Conservation (phyloP, 1,140 invertebrate species). For the Drosophila nigrodunni region DNA sequence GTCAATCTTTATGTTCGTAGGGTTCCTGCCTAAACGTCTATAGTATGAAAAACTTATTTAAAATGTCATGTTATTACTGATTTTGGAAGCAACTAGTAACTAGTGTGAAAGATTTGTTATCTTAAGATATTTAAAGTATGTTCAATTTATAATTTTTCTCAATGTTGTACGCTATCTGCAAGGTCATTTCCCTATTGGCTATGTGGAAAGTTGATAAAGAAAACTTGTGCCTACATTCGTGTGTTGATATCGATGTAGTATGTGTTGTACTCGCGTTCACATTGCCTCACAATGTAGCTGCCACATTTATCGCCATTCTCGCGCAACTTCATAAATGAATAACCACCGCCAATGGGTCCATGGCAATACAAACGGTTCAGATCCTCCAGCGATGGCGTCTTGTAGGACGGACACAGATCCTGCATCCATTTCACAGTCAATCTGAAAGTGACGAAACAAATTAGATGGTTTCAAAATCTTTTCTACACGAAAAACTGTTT, state of each 20-base stretch:
- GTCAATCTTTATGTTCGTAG: too few relatives aligned
- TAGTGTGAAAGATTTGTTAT: too few relatives aligned
- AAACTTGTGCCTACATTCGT: conserved; percentile 84
- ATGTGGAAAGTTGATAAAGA: background rate
- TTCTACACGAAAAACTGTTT: too few relatives aligned
- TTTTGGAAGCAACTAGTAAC: too few relatives aligned
- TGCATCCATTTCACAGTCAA: conserved; percentile 95
- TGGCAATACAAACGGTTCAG: conserved; percentile 92
- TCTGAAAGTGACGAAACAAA: conserved; percentile 79
- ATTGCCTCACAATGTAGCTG: conserved; percentile 92
- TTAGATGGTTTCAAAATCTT: too few relatives aligned
- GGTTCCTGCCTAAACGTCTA: too few relatives aligned
- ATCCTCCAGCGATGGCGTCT: conserved; percentile 90
- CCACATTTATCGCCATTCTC: conserved; percentile 91
- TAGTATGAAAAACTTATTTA: too few relatives aligned
- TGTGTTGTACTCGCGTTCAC: conserved; percentile 90
- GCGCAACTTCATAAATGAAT: conserved; percentile 92
- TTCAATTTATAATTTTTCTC: too few relatives aligned
- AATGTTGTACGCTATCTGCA: too few relatives aligned
- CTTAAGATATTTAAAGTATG: too few relatives aligned
- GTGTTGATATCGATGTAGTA: conserved; percentile 93
- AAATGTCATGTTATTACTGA: too few relatives aligned
- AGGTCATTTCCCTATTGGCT: too few relatives aligned
- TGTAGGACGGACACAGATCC: conserved; percentile 92
- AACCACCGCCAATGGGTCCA: conserved; percentile 93